phyloP scores from a whole-genome alignment of 2,797 vertebrate genomes.

The Schizothorax lantsangensis region DNA sequence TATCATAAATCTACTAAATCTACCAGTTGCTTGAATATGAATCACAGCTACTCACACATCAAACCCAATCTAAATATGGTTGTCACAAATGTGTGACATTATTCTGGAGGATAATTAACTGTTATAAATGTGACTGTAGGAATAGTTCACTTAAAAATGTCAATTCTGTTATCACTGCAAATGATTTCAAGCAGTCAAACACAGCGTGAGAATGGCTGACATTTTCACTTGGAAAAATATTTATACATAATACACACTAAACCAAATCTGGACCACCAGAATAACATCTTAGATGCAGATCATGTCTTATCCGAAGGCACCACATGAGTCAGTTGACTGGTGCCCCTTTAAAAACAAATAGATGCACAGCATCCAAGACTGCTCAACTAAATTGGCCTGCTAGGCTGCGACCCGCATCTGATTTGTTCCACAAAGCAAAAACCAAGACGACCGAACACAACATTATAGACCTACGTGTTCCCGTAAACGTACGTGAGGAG shows the following conservation, averaged over 20 bases:
- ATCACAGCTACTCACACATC: not conserved
- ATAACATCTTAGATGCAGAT: not conserved
- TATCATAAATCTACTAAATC: not conserved
- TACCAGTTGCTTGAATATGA: not conserved
- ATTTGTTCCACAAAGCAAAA: conserved; percentile 15
- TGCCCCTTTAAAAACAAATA: not conserved
- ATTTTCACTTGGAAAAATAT: not conserved
- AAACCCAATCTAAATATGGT: not conserved
- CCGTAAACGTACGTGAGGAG: not conserved
- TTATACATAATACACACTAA: not conserved
- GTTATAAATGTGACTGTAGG: not conserved
- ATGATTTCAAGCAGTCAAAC: not conserved
- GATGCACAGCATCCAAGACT: not conserved
- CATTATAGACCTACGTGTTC: not conserved
- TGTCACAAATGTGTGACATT: not conserved
- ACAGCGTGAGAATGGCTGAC: not conserved
- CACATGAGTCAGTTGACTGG: not conserved
- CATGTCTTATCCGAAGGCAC: not conserved
- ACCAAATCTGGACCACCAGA: not conserved
- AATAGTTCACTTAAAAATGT: not conserved
- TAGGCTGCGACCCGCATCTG: not conserved
- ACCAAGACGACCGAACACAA: not conserved
- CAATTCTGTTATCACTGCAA: not conserved
- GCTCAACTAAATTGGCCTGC: not conserved
- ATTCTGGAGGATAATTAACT: not conserved